phyloP scores from a whole-genome alignment of 1,140 invertebrate species.

The Anadara kagoshimensis region DNA sequence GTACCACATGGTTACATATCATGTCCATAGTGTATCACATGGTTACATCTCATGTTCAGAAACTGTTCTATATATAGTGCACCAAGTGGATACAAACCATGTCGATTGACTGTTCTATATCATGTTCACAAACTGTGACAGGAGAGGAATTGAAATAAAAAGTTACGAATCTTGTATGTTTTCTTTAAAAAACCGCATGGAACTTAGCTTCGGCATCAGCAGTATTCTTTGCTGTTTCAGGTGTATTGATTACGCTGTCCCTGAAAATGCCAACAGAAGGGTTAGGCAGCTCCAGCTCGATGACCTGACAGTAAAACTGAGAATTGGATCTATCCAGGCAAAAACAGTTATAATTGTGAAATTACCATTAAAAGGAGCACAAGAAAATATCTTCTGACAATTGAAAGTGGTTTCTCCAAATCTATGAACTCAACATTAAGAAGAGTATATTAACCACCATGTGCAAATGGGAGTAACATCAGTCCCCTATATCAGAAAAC shows the following conservation, averaged over 20 bases:
- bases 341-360: slow-evolving; percentile 1
- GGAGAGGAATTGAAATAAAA: too few relatives aligned
- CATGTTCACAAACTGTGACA: too few relatives aligned
- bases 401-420: slow-evolving; percentile 10
- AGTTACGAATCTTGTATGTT: too few relatives aligned
- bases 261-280: neutral
- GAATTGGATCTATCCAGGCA: neutral
- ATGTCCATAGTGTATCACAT: too few relatives aligned
- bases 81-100: too few relatives aligned
- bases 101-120: too few relatives aligned
- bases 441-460: neutral
- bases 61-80: too few relatives aligned
- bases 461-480: slow-evolving; percentile 11
- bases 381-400: neutral
- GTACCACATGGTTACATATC: too few relatives aligned
- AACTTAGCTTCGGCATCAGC: too few relatives aligned
- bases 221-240: neutral
- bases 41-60: too few relatives aligned
- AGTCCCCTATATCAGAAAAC: slow-evolving; percentile 1
- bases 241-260: neutral
- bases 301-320: neutral
- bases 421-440: neutral
- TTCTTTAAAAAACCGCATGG: too few relatives aligned
- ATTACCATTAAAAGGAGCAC: slow-evolving; percentile 6
- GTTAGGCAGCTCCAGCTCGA: neutral